Evolutionary conservation across 2,113 vertebrate species (phyloP), one percentile per base, ranked within the genome.

Genomic region (Antechinus stuartii): DNA sequence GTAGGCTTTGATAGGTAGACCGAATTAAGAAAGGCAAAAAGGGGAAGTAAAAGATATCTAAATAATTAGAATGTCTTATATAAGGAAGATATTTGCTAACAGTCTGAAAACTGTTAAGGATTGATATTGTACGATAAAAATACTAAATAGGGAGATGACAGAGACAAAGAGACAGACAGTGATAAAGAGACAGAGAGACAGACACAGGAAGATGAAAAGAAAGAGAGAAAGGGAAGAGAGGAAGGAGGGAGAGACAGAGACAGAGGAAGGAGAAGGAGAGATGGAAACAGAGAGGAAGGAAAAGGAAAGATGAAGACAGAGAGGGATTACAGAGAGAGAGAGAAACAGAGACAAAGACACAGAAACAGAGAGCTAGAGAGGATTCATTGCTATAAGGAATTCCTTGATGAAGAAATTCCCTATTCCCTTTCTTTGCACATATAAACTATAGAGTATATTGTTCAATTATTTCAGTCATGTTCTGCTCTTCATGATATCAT

Each of bases 321-420:
- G 19, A 55, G 3, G 0, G 54, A 55, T n/a, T n/a, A n/a, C 5
- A 55, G 54, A 55, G 0, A 54, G 54, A 54, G 54, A 52, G 0
- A 55, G 19, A 23, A 4, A 55, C 19, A 23, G 54, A 55, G 12
- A 35, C 16, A n/a, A 35, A 23, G 54, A 55, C 5, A 4, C 16
- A 55, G 0, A 23, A 2, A 35, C 0, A 68, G 10, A 35, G 4
- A n/a, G 12, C n/a, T 0, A 30, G 16, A 19, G 30, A 4, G 35
- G 35, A 68, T 35, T 68, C 14, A n/a, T 68, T 68, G 30, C 30
- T 19, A 68, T 68, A 68, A n/a, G 61, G 30, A 68, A 68, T n/a
- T n/a, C 61, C 8, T 30, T 68, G 61, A 30, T 68, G 30, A 68
- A 68, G 11, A n/a, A 76, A n/a, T 76, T 76, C 61, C 61, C 61